phyloP scores from a whole-genome alignment of 2,888 invertebrate genomes.

The Schrankia costaestrigalis region DNA sequence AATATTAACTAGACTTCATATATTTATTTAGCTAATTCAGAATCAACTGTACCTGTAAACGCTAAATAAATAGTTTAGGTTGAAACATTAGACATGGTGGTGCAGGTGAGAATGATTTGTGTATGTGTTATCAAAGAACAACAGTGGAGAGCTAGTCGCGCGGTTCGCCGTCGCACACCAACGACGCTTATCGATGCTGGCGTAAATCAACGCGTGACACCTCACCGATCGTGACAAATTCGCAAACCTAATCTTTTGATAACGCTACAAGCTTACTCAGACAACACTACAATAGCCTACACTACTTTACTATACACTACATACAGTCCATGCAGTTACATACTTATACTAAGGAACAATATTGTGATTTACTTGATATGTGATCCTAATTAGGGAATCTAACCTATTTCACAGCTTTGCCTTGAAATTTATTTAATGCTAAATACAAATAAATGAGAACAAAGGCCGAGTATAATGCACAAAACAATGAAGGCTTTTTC shows the following conservation, averaged over 20 bases:
- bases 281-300: constrained; percentile 25
- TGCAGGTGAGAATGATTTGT: constrained; percentile 30
- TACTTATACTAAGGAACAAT: too few species aligned
- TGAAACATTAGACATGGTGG: constrained; percentile 14
- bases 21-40: too few species aligned
- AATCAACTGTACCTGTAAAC: too few species aligned
- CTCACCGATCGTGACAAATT: constrained; percentile 74
- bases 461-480: constrained; percentile 46
- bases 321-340: too few species aligned
- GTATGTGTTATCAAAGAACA: constrained; percentile 30
- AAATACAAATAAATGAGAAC: constrained; percentile 45
- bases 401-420: constrained; percentile 30
- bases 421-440: constrained; percentile 45
- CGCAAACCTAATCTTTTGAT: constrained; percentile 69
- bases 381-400: constrained; percentile 22
- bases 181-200: constrained; percentile 54
- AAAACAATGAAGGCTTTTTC: constrained; percentile 73
- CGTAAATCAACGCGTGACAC: constrained; percentile 71
- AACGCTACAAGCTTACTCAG: constrained; percentile 43
- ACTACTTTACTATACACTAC: too few species aligned
- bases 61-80: too few species aligned
- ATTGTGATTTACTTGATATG: background rate
- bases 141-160: constrained; percentile 22
- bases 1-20: too few species aligned
- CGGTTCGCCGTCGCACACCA: constrained; percentile 28